Conservation (phyloP, 2,797 vertebrate genomes). For the Bufotes viridis region DNA sequence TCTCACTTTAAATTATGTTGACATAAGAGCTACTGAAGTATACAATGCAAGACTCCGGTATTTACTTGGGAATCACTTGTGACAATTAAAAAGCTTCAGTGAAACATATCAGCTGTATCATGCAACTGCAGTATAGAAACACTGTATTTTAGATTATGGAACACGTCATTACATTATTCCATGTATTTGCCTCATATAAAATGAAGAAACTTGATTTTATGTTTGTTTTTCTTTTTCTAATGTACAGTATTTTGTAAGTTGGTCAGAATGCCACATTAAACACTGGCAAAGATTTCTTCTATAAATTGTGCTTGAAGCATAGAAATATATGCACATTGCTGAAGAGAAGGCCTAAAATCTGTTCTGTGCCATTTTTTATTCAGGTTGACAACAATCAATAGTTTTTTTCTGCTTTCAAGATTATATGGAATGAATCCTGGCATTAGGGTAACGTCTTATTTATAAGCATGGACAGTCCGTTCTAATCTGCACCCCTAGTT, state of each 20-base stretch:
- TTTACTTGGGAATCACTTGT: constrained; percentile 68
- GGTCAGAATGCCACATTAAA: constrained; percentile 12
- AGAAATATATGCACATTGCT: neutral
- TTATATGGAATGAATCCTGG: neutral
- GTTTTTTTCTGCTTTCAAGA: neutral
- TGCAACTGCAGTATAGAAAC: constrained; percentile 79
- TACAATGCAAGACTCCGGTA: constrained; percentile 62
- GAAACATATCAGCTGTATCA: constrained; percentile 67
- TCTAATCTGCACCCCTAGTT: neutral
- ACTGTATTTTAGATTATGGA: constrained; percentile 92
- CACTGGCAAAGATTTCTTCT: constrained; percentile 34
- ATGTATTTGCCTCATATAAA: constrained; percentile 78
- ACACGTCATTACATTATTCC: constrained; percentile 80
- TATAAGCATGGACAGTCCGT: neutral
- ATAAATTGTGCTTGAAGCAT: neutral
- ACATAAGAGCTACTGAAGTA: constrained; percentile 62
- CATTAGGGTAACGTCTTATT: neutral
- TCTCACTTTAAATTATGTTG: constrained; percentile 57
- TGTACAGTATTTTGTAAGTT: constrained; percentile 69
- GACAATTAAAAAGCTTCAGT: constrained; percentile 67
- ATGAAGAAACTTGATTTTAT: constrained; percentile 85
- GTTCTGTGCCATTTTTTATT: neutral
- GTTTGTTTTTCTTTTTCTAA: constrained; percentile 70
- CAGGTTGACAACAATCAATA: neutral
- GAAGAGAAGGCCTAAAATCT: neutral